A percentile compares a stretch with the other conserved stretches of the same genome.
Evolutionary conservation across 2,797 vertebrate species (phyloP).

Genomic region (Alca torda): DNA sequence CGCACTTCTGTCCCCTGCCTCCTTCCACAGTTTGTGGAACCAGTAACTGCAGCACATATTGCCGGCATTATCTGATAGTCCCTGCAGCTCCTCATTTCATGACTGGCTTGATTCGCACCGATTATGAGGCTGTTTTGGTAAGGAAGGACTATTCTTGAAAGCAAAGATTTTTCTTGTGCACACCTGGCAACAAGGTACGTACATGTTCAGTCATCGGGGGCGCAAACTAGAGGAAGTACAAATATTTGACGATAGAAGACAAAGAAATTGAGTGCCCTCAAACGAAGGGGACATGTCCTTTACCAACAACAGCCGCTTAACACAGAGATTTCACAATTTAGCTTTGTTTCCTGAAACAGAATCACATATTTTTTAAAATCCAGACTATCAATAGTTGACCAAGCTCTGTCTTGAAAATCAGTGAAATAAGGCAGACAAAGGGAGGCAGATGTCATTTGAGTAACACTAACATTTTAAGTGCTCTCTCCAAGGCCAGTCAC

Average conservation of each 20-base stretch:
- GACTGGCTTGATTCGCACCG: not conserved
- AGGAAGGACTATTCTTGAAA: not conserved
- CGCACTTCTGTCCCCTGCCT: not conserved
- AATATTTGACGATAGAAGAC: not conserved
- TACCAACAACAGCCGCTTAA: not conserved
- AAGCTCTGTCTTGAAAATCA: not conserved
- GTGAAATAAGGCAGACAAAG: not conserved
- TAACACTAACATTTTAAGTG: not conserved
- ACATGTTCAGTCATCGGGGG: rapidly evolving
- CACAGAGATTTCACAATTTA: not conserved
- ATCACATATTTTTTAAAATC: not conserved
- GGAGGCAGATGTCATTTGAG: not conserved
- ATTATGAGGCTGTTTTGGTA: not conserved
- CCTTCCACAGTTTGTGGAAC: not conserved
- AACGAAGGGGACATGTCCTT: not conserved
- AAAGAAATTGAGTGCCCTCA: not conserved
- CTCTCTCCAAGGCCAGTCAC: not conserved
- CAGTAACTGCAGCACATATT: not conserved
- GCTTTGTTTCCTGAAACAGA: not conserved
- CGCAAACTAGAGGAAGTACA: not conserved
- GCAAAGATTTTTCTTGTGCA: not conserved
- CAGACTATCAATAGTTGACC: not conserved
- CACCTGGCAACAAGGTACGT: not conserved
- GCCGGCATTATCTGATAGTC: not conserved
- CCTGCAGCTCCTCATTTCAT: not conserved